Evolutionary conservation across 2,888 invertebrate species (phyloP).

Genomic region (Eupithecia centaureata): DNA sequence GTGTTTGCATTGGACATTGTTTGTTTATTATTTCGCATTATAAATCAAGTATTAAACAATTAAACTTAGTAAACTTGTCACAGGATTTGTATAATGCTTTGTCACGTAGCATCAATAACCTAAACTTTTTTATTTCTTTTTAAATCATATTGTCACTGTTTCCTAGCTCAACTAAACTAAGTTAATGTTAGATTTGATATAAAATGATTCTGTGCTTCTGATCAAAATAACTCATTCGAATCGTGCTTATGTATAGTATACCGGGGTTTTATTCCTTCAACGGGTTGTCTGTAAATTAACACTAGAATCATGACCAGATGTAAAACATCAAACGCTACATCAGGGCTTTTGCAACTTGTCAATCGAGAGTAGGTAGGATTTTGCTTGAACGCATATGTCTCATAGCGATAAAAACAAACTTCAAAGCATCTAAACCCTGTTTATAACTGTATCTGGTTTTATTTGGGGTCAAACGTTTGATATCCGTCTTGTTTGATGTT

Average conservation of each 20-base stretch:
- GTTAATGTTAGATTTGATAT: no score
- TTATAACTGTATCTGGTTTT: constrained; percentile 68
- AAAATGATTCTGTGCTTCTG: neutral
- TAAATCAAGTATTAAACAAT: no score
- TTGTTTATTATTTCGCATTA: no score
- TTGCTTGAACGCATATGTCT: constrained; percentile 48
- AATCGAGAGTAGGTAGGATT: constrained; percentile 60
- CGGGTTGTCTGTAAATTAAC: constrained; percentile 33
- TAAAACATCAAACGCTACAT: constrained; percentile 43
- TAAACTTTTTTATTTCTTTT: neutral
- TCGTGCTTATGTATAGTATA: neutral
- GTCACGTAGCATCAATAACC: constrained; percentile 30
- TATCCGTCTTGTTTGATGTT: constrained; percentile 72
- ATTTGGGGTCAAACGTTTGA: constrained; percentile 72
- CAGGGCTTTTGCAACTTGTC: constrained; percentile 56
- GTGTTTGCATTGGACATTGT: no score
- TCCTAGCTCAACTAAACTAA: neutral
- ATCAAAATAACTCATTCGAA: neutral
- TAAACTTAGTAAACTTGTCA: constrained; percentile 36
- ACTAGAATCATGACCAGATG: constrained; percentile 34
- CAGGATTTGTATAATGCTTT: constrained; percentile 34
- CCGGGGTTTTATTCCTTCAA: neutral
- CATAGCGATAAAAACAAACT: constrained; percentile 63
- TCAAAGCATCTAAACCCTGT: constrained; percentile 62
- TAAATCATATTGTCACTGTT: neutral